These are phyloP conservation scores for Oscheius sp. DNA, from an alignment of 2,888 invertebrate species.

Conservation along the genomic window DNA sequence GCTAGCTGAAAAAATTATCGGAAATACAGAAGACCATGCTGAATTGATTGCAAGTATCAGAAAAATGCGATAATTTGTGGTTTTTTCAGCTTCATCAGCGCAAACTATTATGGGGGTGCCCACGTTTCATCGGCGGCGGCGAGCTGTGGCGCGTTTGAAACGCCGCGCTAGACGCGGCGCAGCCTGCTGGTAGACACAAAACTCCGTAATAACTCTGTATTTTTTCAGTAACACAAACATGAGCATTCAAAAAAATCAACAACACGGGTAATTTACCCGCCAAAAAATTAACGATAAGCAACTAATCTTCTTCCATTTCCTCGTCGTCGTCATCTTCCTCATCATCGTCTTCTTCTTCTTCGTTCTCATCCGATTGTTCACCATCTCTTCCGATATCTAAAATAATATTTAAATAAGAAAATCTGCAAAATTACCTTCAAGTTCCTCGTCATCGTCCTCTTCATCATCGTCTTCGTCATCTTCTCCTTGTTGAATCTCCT, in stretches of 20 bases:
- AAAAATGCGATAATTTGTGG: too few species aligned
- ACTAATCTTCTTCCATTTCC: conserved; percentile 30
- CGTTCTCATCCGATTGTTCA: background rate
- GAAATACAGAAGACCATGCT: too few species aligned
- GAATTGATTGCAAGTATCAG: too few species aligned
- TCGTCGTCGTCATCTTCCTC: conserved; percentile 28
- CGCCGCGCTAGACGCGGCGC: too few species aligned
- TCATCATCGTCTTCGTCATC: conserved; percentile 33
- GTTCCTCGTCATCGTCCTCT: conserved; percentile 29
- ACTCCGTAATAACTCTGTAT: too few species aligned
- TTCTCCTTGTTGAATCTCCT: conserved; percentile 8
- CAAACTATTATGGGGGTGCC: too few species aligned
- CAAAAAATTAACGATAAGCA: conserved; percentile 11
- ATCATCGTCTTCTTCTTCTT: conserved; percentile 2
- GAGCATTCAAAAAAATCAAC: conserved; percentile 27
- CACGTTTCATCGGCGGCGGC: too few species aligned
- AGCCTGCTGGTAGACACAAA: too few species aligned
- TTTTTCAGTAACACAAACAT: too few species aligned
- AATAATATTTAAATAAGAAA: background rate
- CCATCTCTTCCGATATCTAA: conserved; percentile 1
- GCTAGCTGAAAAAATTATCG: too few species aligned
- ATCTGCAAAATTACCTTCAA: conserved; percentile 17
- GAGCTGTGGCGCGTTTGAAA: too few species aligned
- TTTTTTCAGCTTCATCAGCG: too few species aligned
- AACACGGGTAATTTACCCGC: conserved; percentile 25